Evolutionary conservation across 1,140 invertebrate genomes (phyloP), one percentile per base, ranked within the genome.

Genomic region (Drosophila ananassae): DNA sequence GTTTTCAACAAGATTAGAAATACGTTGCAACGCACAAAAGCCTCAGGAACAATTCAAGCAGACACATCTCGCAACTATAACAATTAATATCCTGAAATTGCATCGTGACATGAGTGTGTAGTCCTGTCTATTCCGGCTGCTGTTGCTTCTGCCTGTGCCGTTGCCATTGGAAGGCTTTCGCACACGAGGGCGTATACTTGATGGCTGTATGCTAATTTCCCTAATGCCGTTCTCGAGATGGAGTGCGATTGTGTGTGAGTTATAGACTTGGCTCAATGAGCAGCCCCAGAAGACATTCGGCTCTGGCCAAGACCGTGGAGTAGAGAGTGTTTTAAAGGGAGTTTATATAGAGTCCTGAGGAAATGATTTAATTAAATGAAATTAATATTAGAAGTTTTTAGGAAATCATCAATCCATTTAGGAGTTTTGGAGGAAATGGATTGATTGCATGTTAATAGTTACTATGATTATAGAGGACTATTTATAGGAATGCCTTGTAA

Each of bases 11-110:
- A 79, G 83, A 89, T 89, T 89, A 89, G 83, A 77, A 89, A 68
- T 68, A 77, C 54, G 83, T 89, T 87, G 83, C 84, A 83, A 79
- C 72, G 79, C 75, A 89, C 83, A 89, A 83, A 77, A 79, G 83
- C 83, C 73, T 83, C 84, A 89, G 79, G 81, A 89, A 89, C 83
- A 89, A 89, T 89, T 89, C 79, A 79, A 89, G 84, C 83, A 89
- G 83, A 89, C 67, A 89, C 84, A 89, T 79, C 76, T 89, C 83
- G 83, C 79, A 89, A 89, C 83, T 89, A 83, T 89, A 89, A 89
- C 83, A 89, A 89, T 89, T 89, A 89, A 89, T 89, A 89, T 89
- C 79, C 83, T 89, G 66, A 71, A 73, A 76, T 74, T 62, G 77
- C 76, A 54, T 56, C 53, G 25, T 59, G 79, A 74, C 71, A 74